Conservation (phyloP, 2,113 vertebrate species). For the Nycticryphes semicollaris region DNA sequence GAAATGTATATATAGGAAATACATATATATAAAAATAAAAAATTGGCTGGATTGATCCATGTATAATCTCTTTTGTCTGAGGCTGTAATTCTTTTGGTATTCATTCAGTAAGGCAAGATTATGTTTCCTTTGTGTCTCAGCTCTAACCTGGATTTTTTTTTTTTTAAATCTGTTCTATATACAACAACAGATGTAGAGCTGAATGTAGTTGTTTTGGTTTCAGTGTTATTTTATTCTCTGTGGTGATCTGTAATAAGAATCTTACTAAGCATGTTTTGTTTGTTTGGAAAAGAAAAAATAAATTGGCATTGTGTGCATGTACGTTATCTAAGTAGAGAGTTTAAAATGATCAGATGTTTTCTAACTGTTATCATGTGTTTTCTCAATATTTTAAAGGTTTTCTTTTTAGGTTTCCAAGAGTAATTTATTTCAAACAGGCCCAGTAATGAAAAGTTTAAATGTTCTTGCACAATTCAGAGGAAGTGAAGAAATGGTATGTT, state of each 20-base stretch:
- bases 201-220: background rate
- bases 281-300: background rate
- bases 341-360: background rate
- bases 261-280: background rate
- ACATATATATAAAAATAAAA: too few species aligned
- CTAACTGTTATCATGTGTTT: background rate
- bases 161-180: background rate
- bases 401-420: slow-evolving; percentile 5
- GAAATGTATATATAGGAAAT: background rate
- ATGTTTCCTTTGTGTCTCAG: background rate
- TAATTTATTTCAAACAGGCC: slow-evolving; percentile 1
- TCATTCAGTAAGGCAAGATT: background rate
- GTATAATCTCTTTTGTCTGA: background rate
- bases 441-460: slow-evolving; percentile 9
- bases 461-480: background rate
- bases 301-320: background rate
- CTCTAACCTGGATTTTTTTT: background rate
- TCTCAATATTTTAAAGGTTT: background rate
- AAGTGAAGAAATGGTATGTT: slow-evolving; percentile 60
- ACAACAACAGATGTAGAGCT: background rate
- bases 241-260: background rate
- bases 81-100: background rate
- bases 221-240: background rate
- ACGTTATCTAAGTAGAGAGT: background rate
- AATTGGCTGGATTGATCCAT: background rate